Evolutionary conservation across 2,888 invertebrate species (phyloP), one percentile per base, ranked within the genome.

Genomic region (Polydrusus tereticollis): DNA sequence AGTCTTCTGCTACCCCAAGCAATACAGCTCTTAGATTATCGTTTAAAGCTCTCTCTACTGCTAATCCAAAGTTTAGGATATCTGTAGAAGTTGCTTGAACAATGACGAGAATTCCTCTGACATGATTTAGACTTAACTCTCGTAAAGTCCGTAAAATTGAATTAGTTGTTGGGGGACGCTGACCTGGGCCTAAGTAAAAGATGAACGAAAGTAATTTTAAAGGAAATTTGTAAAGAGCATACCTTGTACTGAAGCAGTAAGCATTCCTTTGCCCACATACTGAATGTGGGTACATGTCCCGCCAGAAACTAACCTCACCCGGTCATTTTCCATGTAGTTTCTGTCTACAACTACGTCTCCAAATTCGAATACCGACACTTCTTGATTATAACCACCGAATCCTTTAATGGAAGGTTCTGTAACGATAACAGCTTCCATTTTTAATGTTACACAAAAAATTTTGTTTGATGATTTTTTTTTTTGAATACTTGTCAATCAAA

Each of bases 81-180:
- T 94, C 94, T 0, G 93, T 93, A 0, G 93, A 92, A 80, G 93
- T 94, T 84, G 94, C 94, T 8, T 91, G 91, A 8, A 94, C 88
- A 36, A 94, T 87, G 0, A 94, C 88, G 6, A 95, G 81, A n/a
- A 92, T 88, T 29, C 94, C 94, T 68, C 88, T 90, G 87, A 78
- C 67, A 20, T 79, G 77, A 52, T 82, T 79, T 29, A 80, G 76
- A 33, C 81, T 79, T 62, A 86, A 18, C 77, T 86, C 85, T 69
- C 82, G 79, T 36, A 86, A 77, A 8, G 83, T 82, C 57, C 79
- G 78, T 52, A 85, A 69, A 38, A 86, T 82, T 33, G 81, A 70
- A 38, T 75, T 78, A 16, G 82, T 73, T 23, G 82, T 75, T 14
- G 85, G 85, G 38, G 83, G 78, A 10, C 70, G 73, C 57, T 77